Base-by-base conservation (phyloP, 2,888 invertebrate species). In the Andrena hattorfiana region DNA sequence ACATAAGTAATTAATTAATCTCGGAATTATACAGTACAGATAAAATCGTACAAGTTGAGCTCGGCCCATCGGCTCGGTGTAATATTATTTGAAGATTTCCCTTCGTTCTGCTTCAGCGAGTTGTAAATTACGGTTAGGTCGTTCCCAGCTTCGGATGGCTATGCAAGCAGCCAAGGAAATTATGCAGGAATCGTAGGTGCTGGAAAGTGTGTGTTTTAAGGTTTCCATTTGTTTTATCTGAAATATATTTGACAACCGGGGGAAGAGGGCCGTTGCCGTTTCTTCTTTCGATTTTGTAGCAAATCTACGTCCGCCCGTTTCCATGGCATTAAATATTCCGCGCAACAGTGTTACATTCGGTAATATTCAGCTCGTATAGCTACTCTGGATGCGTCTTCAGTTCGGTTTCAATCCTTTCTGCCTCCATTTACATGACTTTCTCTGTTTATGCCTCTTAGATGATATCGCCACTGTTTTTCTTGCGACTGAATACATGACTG, bases 1-100 rank as follows among this genome's bases (percentile, higher is more conserved):
- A 69, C 73, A 64, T 70, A 70, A 73, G 72, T 81, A 84, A 86
- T 86, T 84, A 82, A 79, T 86, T 80, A 84, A 86, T 86, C 79
- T 75, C 35, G 71, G 59, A 72, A 74, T 83, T 81, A 83, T 67
- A 66, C 66, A 68, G 79, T 16, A n/a, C 30, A 59, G 70, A 78
- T 74, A 68, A 71, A 71, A 72, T 66, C 66, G 26, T 5, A n/a
- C 49, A 26, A 26, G 13, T 5, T 42, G 26, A 10, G 6, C 30
- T 42, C 10, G n/a, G 16, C 26, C 26, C 20, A 42, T 23, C 59
- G n/a, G n/a, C n/a, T n/a, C n/a, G n/a, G 26, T 67, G 2, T 28
- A 66, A 49, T 49, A 66, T 49, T 51, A 8, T 32, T 26, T 16
- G 6, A 51, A 20, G 5, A 60, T 51, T 51, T 51, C 20, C 42